These are phyloP conservation scores for Drosophila anomalata DNA, from an alignment of 2,888 invertebrate genomes.

Conservation along the genomic window DNA sequence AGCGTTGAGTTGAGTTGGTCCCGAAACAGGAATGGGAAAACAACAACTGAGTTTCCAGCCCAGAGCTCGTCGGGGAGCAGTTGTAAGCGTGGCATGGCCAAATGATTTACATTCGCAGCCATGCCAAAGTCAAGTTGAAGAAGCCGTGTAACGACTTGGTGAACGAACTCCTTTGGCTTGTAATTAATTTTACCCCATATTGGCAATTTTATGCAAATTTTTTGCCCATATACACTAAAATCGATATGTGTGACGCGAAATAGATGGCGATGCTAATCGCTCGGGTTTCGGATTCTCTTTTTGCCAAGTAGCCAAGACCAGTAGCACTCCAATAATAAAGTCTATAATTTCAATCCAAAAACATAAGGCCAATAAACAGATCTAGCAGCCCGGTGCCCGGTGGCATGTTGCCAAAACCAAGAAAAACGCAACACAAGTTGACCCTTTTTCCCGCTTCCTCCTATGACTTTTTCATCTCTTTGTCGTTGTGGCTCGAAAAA, in stretches of 20 bases:
- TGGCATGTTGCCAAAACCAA: conserved; percentile 61
- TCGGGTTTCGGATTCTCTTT: conserved; percentile 3
- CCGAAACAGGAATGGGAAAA: conserved; percentile 24
- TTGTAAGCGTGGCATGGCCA: conserved; percentile 76
- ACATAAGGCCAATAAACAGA: conserved; percentile 17
- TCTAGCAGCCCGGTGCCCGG: conserved; percentile 64
- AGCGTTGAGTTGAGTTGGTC: conserved; percentile 66
- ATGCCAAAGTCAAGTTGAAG: conserved; percentile 56
- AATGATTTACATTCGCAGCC: conserved; percentile 82
- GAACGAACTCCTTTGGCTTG: conserved; percentile 39
- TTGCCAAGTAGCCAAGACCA: conserved; percentile 49
- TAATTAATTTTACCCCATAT: conserved; percentile 68
- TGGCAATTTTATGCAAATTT: conserved; percentile 66
- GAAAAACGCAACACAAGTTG: conserved; percentile 49
- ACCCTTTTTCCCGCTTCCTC: conserved; percentile 42
- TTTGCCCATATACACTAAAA: conserved; percentile 13
- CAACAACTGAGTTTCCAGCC: too few species aligned
- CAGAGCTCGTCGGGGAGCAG: conserved; percentile 1
- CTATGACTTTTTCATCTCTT: conserved; percentile 48
- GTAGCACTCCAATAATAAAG: conserved; percentile 71
- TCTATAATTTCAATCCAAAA: conserved; percentile 55
- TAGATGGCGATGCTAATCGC: conserved; percentile 52
- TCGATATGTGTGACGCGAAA: conserved; percentile 47
- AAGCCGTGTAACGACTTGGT: conserved; percentile 67
- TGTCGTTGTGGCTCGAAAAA: conserved; percentile 70